Evolutionary conservation across 2,797 vertebrate genomes (phyloP).

Genomic region (Ataeniobius toweri): DNA sequence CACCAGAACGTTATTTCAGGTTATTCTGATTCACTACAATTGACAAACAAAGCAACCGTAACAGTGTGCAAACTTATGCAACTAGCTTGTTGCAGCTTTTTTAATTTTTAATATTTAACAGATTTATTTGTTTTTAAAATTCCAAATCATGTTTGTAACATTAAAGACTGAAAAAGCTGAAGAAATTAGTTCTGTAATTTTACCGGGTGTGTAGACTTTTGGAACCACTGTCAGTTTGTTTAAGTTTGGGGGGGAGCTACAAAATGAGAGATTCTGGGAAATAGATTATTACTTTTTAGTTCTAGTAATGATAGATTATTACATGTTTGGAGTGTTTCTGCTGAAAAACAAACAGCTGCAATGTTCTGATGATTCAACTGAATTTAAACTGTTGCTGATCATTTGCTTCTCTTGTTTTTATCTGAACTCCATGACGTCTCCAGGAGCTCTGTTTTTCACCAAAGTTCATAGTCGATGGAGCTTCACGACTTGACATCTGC

Average conservation of each 20-base stretch:
- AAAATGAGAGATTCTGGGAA: too few species aligned
- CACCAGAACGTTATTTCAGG: too few species aligned
- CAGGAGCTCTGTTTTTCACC: slow-evolving; percentile 74
- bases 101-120: too few species aligned
- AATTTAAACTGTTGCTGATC: neutral
- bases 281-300: neutral
- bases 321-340: neutral
- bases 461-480: slow-evolving; percentile 76
- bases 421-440: neutral
- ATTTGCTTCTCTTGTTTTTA: neutral
- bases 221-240: too few species aligned
- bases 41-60: too few species aligned
- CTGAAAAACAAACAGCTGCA: neutral
- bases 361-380: neutral
- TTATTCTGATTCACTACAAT: too few species aligned
- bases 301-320: neutral
- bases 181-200: neutral
- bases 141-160: neutral
- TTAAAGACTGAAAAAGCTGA: neutral
- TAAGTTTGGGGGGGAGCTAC: too few species aligned
- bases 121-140: neutral
- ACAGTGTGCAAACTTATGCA: too few species aligned
- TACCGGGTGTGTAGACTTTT: too few species aligned
- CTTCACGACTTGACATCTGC: slow-evolving; percentile 75
- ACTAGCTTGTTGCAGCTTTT: too few species aligned